phyloP scores from a whole-genome alignment of 2,888 invertebrate species.

The Drosophila birchii region DNA sequence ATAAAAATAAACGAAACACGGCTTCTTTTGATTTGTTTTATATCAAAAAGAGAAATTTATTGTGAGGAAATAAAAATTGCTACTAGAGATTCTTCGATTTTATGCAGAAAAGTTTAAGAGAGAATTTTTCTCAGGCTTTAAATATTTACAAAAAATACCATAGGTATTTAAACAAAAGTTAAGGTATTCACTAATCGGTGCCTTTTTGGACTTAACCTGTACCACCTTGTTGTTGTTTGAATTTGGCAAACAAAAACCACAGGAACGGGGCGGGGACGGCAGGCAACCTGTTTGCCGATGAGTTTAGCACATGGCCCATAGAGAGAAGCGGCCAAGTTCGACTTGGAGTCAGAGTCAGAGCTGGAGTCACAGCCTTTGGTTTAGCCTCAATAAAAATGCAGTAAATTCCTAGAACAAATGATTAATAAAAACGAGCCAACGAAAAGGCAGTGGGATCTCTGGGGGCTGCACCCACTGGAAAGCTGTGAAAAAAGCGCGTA shows the following conservation, averaged over 20 bases:
- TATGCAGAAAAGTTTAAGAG: neutral
- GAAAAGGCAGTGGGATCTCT: slow-evolving; percentile 26
- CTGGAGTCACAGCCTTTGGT: slow-evolving; percentile 59
- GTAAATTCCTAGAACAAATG: slow-evolving; percentile 80
- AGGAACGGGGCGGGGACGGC: slow-evolving; percentile 30
- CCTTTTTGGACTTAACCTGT: neutral
- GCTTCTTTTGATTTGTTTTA: neutral
- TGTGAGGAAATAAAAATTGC: too few relatives aligned
- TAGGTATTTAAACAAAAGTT: neutral
- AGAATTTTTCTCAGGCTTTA: neutral
- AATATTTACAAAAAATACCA: neutral
- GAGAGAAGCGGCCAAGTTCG: slow-evolving; percentile 37
- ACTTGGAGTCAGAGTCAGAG: slow-evolving; percentile 30
- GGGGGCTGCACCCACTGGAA: slow-evolving; percentile 75
- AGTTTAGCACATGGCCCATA: slow-evolving; percentile 73
- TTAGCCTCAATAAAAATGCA: slow-evolving; percentile 78
- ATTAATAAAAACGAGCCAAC: slow-evolving; percentile 68
- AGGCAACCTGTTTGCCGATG: slow-evolving; percentile 73
- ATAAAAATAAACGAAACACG: neutral
- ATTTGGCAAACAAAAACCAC: slow-evolving; percentile 72
- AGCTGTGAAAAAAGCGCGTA: slow-evolving; percentile 75
- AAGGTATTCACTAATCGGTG: slow-evolving; percentile 24
- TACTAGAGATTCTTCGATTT: neutral
- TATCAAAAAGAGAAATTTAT: neutral
- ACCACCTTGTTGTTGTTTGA: slow-evolving; percentile 71